Conservation (phyloP, 2,888 invertebrate species). For the Sepiola atlantica region DNA sequence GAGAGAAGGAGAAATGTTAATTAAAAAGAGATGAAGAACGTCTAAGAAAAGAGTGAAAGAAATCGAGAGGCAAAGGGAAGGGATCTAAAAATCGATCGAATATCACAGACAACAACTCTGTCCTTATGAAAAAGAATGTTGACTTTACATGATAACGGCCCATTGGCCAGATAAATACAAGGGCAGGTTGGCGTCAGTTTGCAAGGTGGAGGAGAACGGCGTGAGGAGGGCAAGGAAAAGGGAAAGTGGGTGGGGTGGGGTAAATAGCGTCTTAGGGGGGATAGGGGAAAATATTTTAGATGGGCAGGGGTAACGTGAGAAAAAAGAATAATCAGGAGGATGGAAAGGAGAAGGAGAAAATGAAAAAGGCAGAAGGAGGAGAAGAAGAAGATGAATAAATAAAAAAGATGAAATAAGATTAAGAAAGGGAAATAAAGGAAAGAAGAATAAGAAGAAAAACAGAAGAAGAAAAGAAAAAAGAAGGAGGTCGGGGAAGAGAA, state of each 20-base stretch:
- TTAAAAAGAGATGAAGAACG: too few species aligned
- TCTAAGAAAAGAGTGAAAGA: too few species aligned
- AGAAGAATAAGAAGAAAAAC: neutral
- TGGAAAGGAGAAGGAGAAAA: neutral
- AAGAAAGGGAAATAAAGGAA: neutral
- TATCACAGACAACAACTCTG: neutral
- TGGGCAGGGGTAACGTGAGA: neutral
- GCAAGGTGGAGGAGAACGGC: neutral
- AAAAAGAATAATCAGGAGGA: neutral
- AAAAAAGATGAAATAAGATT: neutral
- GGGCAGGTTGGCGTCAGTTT: neutral
- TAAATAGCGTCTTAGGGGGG: neutral
- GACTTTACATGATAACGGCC: neutral
- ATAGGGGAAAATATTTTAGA: neutral
- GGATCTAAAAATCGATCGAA: neutral
- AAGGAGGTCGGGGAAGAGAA: neutral
- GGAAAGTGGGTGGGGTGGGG: neutral
- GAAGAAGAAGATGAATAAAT: neutral
- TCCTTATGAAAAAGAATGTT: constrained; percentile 2
- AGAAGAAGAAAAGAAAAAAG: neutral
- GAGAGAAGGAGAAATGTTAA: too few species aligned
- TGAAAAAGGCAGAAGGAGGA: neutral
- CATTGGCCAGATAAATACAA: neutral
- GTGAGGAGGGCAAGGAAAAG: neutral
- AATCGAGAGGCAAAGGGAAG: too few species aligned